Evolutionary conservation across 2,888 invertebrate genomes (phyloP), one percentile per base, ranked within the genome.

Genomic region (Matsumyia berberina): DNA sequence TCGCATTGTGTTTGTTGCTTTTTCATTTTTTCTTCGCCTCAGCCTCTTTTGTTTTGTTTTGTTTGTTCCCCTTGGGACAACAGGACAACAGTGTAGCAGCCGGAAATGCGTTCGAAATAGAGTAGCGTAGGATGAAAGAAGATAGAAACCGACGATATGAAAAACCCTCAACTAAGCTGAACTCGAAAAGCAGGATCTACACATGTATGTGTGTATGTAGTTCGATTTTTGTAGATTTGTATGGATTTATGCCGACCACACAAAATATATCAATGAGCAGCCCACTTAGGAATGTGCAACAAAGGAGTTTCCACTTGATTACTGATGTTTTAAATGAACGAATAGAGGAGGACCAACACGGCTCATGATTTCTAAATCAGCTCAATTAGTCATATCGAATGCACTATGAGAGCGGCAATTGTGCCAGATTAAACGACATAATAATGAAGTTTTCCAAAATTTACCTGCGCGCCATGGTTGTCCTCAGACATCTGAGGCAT

Each of bases 231-330:
- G 44, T 62, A 8, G 19, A 55, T 76, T 69, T 64, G 12, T 37
- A 73, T 64, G 12, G 31, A 73, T 66, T 57, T 76, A 57, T 82
- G 82, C 42, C 60, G 70, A 58, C 57, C 74, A 81, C 73, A 81
- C 39, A 72, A 60, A 42, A 69, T 72, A 60, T 57, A n/a, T n/a
- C n/a, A n/a, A n/a, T n/a, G 55, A 46, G 33, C 70, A 37, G 33
- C 55, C 80, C 69, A 55, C 67, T 66, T 51, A 64, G 69, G 69
- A 15, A 60, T 74, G 17, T 31, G 60, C 55, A 49, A 72, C 57
- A 72, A 78, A 82, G 66, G 37, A 51, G 44, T 66, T 81, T 81
- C 69, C 69, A 81, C 80, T 69, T 81, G 81, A 81, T 81, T 76
- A 76, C 49, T 42, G 76, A 29, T 44, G 53, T 53, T n/a, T 72